phyloP scores from a whole-genome alignment of 1,140 invertebrate species.

The Papilio dardanus region DNA sequence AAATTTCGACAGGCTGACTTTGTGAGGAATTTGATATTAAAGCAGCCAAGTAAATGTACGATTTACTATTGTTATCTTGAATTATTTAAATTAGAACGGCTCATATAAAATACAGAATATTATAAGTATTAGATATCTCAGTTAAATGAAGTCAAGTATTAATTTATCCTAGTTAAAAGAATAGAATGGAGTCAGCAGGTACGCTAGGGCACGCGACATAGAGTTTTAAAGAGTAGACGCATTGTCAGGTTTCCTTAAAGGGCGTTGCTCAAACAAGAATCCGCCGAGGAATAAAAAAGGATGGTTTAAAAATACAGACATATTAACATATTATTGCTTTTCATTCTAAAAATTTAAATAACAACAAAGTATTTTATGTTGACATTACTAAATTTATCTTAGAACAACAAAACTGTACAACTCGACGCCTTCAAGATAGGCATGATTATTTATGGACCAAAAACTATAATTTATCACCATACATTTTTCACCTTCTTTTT shows the following conservation, averaged over 20 bases:
- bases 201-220: slow-evolving; percentile 62
- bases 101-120: too few species aligned
- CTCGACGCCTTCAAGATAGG: slow-evolving; percentile 7
- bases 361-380: slow-evolving; percentile 34
- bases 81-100: too few species aligned
- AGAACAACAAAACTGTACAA: slow-evolving; percentile 2
- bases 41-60: too few species aligned
- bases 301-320: slow-evolving; percentile 46
- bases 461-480: neutral
- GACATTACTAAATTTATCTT: slow-evolving; percentile 36
- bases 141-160: neutral
- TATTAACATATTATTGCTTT: slow-evolving; percentile 50
- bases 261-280: slow-evolving; percentile 55
- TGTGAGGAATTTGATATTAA: neutral
- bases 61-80: too few species aligned
- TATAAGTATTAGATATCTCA: too few species aligned
- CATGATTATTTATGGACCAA: neutral
- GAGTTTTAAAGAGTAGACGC: slow-evolving; percentile 48
- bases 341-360: slow-evolving; percentile 38
- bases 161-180: neutral
- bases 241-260: slow-evolving; percentile 69
- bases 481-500: neutral
- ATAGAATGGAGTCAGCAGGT: slow-evolving; percentile 38
- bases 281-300: slow-evolving; percentile 56
- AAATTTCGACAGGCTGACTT: neutral